Evolutionary conservation across 2,888 invertebrate genomes (phyloP).

Genomic region (Tipula lateralis): DNA sequence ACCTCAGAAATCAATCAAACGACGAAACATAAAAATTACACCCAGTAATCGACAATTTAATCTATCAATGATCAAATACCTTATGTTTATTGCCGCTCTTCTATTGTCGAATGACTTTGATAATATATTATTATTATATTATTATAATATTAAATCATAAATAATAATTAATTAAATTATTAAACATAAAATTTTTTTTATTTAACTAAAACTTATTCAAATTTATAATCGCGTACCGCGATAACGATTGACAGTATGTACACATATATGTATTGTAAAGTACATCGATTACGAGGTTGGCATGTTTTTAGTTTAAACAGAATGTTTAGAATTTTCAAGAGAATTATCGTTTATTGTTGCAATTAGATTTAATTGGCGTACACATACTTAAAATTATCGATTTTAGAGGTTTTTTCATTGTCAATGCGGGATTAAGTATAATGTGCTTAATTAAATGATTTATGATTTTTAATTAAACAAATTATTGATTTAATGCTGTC

Average conservation of each 20-base stretch:
- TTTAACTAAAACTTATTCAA: neutral
- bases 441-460: neutral
- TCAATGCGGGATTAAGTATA: neutral
- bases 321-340: neutral
- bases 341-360: neutral
- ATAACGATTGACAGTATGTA: neutral
- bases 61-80: neutral
- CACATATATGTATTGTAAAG: neutral
- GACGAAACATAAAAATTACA: neutral
- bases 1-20: neutral
- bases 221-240: neutral
- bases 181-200: constrained; percentile 24
- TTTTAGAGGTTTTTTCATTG: neutral
- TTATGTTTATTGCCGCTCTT: neutral
- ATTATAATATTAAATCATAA: neutral
- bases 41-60: neutral
- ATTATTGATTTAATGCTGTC: neutral
- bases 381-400: neutral
- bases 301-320: neutral
- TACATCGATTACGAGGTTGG: neutral
- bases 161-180: neutral
- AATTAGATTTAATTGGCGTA: neutral
- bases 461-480: neutral
- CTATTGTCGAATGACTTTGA: neutral
- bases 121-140: neutral